Percentiles rank a stretch among this genome's conserved stretches.
phyloP scores from a whole-genome alignment of 1,140 invertebrate species.

The Hesperophylax magnus region DNA sequence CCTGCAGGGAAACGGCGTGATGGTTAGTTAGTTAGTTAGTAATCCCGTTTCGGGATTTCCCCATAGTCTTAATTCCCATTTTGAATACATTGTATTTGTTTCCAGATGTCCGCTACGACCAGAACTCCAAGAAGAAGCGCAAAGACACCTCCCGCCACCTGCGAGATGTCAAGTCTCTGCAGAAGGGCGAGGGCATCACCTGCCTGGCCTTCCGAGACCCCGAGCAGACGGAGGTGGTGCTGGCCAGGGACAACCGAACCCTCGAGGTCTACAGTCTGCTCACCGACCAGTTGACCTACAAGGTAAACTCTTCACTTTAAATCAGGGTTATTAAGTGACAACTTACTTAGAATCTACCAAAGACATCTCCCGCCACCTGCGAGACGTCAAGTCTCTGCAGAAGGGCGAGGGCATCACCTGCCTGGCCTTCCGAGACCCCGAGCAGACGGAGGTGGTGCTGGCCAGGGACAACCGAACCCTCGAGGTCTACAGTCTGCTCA shows the following conservation, averaged over 20 bases:
- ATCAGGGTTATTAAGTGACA: too few species aligned
- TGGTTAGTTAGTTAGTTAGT: too few species aligned
- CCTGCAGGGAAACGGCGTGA: too few species aligned
- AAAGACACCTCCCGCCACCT: conserved; percentile 69
- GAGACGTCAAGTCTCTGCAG: conserved; percentile 66
- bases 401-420: conserved; percentile 74
- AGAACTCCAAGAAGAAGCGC: conserved; percentile 63
- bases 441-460: conserved; percentile 79
- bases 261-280: conserved; percentile 43
- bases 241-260: conserved; percentile 68
- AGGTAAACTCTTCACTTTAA: too few species aligned
- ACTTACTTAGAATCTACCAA: too few species aligned
- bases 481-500: conserved; percentile 41
- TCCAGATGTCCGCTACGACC: conserved; percentile 67
- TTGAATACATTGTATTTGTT: conserved; percentile 31
- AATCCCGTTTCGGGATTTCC: too few species aligned
- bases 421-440: conserved; percentile 78
- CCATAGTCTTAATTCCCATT: too few species aligned
- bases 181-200: conserved; percentile 74
- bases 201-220: conserved; percentile 79
- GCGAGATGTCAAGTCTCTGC: conserved; percentile 66
- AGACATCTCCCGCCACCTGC: conserved; percentile 68
- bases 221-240: conserved; percentile 77
- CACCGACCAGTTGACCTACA: conserved; percentile 17
- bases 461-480: conserved; percentile 64